These are phyloP conservation scores for Parauchenoglanis ngamensis DNA, from an alignment of 2,797 vertebrate species.

Conservation along the genomic window DNA sequence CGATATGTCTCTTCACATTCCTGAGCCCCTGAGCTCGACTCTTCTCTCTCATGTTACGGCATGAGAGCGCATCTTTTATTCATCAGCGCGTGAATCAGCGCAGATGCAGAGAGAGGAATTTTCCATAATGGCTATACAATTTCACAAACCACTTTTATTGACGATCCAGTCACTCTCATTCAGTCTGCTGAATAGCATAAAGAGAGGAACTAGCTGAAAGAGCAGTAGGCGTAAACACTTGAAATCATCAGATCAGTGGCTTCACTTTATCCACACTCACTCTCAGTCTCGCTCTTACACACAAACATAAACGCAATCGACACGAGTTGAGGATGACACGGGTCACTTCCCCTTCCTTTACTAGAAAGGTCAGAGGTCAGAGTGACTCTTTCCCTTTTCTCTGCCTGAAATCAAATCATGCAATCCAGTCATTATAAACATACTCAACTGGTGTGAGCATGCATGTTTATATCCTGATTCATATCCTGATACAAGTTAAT, in stretches of 20 bases:
- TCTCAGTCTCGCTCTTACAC: conserved; percentile 28
- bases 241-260: conserved; percentile 23
- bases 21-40: conserved; percentile 16
- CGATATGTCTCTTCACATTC: conserved; percentile 28
- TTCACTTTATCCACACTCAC: conserved; percentile 18
- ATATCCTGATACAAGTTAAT: background rate
- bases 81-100: conserved; percentile 42
- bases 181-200: conserved; percentile 10
- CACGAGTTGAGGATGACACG: conserved; percentile 1
- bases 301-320: conserved; percentile 15
- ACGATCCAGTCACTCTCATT: conserved; percentile 6
- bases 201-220: background rate
- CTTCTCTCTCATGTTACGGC: conserved; percentile 22
- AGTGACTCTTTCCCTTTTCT: conserved; percentile 38
- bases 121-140: conserved; percentile 31
- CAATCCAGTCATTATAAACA: conserved; percentile 9
- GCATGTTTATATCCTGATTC: background rate
- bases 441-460: background rate
- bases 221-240: conserved; percentile 25
- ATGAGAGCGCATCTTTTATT: conserved; percentile 49
- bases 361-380: conserved; percentile 49
- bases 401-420: conserved; percentile 11
- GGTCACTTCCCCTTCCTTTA: conserved; percentile 51
- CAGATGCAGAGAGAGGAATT: conserved; percentile 25
- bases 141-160: conserved; percentile 16